Conservation (phyloP, 64 coral and sea anemone species). For the Stichodactyla helianthus region DNA sequence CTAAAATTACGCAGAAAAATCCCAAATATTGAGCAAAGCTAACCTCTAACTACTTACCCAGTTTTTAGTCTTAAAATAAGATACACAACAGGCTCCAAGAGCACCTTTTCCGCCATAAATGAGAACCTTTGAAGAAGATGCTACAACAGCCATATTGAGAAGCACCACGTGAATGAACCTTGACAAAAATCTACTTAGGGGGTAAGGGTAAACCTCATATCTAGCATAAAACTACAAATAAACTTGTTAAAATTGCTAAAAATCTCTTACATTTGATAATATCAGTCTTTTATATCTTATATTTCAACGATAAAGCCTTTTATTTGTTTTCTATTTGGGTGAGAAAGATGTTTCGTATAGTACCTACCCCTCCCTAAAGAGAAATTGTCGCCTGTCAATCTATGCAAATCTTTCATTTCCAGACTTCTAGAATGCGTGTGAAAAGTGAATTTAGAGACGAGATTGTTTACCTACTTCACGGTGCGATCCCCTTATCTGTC, state of each 20-base stretch:
- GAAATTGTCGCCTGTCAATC: neutral
- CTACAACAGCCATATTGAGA: conserved; percentile 61
- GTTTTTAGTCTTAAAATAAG: conserved; percentile 86
- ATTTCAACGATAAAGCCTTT: neutral
- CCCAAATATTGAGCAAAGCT: neutral
- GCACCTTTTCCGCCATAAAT: conserved; percentile 99
- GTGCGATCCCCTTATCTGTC: conserved; percentile 13
- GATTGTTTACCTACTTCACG: conserved; percentile 26
- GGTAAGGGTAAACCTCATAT: neutral
- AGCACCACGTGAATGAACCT: conserved; percentile 39
- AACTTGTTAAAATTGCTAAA: neutral
- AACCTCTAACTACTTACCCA: conserved; percentile 61
- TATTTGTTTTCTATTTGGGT: neutral
- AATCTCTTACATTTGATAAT: neutral
- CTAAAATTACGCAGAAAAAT: neutral
- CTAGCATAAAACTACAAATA: neutral
- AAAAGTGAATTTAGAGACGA: conserved; percentile 19
- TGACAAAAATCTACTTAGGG: conserved; percentile 1
- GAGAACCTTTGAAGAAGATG: conserved; percentile 55
- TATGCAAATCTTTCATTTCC: conserved; percentile 22
- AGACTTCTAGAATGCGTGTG: conserved; percentile 15
- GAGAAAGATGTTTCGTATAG: neutral
- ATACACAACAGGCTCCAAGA: conserved; percentile 81
- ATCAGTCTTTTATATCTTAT: neutral
- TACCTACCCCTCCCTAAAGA: conserved; percentile 1